Conservation (phyloP, 2,797 vertebrate species). For the Parambassis ranga region DNA sequence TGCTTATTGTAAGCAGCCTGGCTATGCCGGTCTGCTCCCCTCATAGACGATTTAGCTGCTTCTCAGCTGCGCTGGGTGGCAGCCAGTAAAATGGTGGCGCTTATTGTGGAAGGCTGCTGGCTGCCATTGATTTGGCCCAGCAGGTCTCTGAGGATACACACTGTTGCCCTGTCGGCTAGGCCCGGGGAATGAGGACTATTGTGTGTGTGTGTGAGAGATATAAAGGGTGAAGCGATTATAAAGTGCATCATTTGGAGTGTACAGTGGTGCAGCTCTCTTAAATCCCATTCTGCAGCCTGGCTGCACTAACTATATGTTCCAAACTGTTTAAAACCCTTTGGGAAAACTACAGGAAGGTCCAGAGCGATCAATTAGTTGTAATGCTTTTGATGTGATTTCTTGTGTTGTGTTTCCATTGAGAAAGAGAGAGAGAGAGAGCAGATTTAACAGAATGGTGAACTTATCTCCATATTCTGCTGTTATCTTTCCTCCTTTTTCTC, state of each 20-base stretch:
- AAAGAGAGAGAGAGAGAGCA: not conserved
- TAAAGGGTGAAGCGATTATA: slow-evolving; percentile 35
- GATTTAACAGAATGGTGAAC: not conserved
- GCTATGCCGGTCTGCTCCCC: slow-evolving; percentile 39
- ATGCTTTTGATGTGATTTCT: slow-evolving; percentile 52
- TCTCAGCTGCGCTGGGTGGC: slow-evolving; percentile 57
- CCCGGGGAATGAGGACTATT: slow-evolving; percentile 26
- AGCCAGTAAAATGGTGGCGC: slow-evolving; percentile 74
- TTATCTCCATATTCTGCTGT: slow-evolving; percentile 14
- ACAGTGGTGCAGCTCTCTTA: slow-evolving; percentile 22
- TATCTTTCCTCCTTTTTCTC: not conserved
- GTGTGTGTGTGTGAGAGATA: slow-evolving; percentile 31
- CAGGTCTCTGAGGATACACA: slow-evolving; percentile 67
- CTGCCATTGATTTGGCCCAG: slow-evolving; percentile 78
- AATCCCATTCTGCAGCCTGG: slow-evolving; percentile 13
- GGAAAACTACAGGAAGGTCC: slow-evolving; percentile 32
- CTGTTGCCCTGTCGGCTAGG: slow-evolving; percentile 57
- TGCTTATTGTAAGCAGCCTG: slow-evolving; percentile 48
- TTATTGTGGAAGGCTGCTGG: slow-evolving; percentile 71
- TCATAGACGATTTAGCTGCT: slow-evolving; percentile 63
- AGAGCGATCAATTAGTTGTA: slow-evolving; percentile 47
- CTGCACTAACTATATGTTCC: slow-evolving; percentile 18
- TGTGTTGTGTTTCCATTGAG: slow-evolving; percentile 27
- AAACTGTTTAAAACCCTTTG: slow-evolving; percentile 28
- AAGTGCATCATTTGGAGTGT: slow-evolving; percentile 51